Conservation (phyloP, 1,140 invertebrate species). For the Dendroctonus valens region DNA sequence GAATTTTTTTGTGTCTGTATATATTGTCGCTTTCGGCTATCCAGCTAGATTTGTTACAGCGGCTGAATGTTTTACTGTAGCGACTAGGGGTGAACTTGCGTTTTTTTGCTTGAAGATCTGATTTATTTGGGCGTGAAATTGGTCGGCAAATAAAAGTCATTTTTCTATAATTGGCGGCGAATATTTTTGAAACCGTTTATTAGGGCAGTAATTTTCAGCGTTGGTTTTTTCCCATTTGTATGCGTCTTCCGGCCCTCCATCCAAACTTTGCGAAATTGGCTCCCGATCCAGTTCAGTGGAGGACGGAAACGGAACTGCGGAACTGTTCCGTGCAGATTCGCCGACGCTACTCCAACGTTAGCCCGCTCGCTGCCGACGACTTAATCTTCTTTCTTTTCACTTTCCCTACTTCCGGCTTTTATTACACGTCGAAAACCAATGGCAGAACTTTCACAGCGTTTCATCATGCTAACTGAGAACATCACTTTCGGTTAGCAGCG, state of each 20-base stretch:
- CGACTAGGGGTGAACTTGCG: background rate
- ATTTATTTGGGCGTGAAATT: no score
- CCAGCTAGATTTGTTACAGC: conserved; percentile 16
- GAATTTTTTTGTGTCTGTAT: conserved; percentile 13
- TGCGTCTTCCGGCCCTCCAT: conserved; percentile 47
- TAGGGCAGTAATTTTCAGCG: no score
- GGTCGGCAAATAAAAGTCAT: no score
- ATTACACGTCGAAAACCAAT: conserved; percentile 25
- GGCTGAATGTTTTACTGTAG: conserved; percentile 14
- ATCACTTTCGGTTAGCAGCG: no score
- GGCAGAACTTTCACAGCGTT: background rate
- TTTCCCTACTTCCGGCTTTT: conserved; percentile 53
- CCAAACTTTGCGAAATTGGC: conserved; percentile 55
- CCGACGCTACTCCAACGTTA: background rate
- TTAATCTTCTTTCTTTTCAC: conserved; percentile 64
- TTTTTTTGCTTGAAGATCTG: no score
- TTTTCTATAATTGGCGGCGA: no score
- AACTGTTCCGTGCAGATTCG: conserved; percentile 23
- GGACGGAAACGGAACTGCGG: conserved; percentile 48
- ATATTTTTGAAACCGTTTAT: no score
- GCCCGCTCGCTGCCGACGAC: conserved; percentile 35
- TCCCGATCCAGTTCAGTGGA: conserved; percentile 53
- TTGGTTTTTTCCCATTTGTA: conserved; percentile 49
- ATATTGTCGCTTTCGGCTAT: conserved; percentile 27
- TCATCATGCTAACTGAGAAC: background rate